Conservation (phyloP, 2,797 vertebrate species). For the Crossoptilon crossoptilon region DNA sequence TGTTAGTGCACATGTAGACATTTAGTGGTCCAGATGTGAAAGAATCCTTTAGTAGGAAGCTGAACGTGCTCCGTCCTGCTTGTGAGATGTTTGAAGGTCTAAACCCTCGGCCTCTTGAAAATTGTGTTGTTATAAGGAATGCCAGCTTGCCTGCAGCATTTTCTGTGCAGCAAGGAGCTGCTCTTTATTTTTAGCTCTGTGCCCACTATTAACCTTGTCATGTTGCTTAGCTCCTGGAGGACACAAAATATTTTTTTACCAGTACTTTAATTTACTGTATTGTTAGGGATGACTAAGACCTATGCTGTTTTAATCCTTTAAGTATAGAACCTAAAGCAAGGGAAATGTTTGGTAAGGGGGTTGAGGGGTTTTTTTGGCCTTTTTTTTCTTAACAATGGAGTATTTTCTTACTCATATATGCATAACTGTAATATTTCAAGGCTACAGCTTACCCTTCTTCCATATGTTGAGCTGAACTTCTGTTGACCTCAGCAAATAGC, state of each 20-base stretch:
- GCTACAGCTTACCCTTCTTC: conserved; percentile 10
- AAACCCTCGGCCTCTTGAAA: neutral
- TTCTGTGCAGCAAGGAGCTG: neutral
- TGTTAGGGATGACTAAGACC: neutral
- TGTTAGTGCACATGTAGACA: neutral
- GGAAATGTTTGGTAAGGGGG: neutral
- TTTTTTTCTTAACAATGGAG: neutral
- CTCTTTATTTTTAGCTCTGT: neutral
- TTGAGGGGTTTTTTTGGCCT: neutral
- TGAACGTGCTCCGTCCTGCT: neutral
- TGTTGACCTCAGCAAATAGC: conserved; percentile 10
- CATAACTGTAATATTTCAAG: conserved; percentile 58
- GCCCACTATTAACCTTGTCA: neutral
- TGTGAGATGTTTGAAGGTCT: neutral
- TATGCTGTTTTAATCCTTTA: neutral
- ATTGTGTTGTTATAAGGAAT: neutral
- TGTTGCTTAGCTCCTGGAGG: neutral
- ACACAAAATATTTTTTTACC: neutral
- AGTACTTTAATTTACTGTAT: neutral
- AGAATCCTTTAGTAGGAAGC: neutral
- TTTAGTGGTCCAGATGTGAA: neutral
- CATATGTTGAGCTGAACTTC: conserved; percentile 58
- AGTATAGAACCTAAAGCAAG: conserved; percentile 26
- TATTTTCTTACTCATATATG: conserved; percentile 47
- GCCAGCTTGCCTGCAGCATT: neutral